Percentiles rank a stretch among this genome's conserved stretches.
Conservation (phyloP, 2,888 invertebrate species). For the Mythimna albipuncta region DNA sequence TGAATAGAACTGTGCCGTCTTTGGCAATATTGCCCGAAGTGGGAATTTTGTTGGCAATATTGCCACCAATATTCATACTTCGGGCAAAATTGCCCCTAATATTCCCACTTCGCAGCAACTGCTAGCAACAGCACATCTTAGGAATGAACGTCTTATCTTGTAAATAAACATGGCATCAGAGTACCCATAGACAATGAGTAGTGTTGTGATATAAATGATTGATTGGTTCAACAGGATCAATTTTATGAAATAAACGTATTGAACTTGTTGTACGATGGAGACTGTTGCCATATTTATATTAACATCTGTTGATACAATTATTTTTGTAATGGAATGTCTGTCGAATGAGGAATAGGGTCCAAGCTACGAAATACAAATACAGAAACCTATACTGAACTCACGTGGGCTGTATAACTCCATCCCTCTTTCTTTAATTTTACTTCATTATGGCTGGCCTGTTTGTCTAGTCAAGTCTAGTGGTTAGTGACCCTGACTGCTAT, state of each 20-base stretch:
- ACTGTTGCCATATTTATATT: slow-evolving; percentile 9
- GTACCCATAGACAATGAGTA: slow-evolving; percentile 52
- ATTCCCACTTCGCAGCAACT: too few species aligned
- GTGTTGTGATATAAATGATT: slow-evolving; percentile 53
- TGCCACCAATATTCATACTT: too few species aligned
- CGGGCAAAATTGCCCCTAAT: too few species aligned
- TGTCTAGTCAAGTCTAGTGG: too few species aligned
- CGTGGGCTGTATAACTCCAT: too few species aligned
- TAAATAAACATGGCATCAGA: slow-evolving; percentile 57
- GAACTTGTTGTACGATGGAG: slow-evolving; percentile 4
- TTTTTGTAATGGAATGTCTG: background rate
- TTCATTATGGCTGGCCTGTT: too few species aligned
- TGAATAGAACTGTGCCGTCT: background rate
- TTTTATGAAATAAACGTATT: slow-evolving; percentile 47
- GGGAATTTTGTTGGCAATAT: too few species aligned
- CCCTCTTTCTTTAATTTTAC: too few species aligned
- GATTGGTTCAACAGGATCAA: slow-evolving; percentile 50
- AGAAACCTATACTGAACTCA: background rate
- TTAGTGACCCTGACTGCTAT: too few species aligned
- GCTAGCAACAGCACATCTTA: too few species aligned
- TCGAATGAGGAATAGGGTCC: background rate
- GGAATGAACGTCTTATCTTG: slow-evolving; percentile 30
- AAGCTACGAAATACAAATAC: background rate
- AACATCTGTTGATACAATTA: too few species aligned
- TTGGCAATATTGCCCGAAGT: too few species aligned